These are phyloP conservation scores for Hydropotes inermis DNA, from an alignment of 2,113 vertebrate species.

Conservation along the genomic window DNA sequence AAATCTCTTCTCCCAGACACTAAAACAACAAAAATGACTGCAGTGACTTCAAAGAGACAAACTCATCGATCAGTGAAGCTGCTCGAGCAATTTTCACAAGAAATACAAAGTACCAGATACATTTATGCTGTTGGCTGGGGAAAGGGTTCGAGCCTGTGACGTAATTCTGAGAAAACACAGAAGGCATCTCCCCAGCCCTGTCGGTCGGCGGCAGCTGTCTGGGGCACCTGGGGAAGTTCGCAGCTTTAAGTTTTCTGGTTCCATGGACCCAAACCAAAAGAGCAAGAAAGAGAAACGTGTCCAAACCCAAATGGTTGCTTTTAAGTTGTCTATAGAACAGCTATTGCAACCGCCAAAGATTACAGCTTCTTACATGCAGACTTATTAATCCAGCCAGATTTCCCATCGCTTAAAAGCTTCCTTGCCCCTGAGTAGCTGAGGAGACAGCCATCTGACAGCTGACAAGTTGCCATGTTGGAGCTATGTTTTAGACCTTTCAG, in stretches of 20 bases:
- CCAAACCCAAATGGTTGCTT: constrained; percentile 78
- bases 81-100: constrained; percentile 65
- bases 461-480: constrained; percentile 58
- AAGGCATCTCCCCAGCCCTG: constrained; percentile 68
- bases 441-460: constrained; percentile 58
- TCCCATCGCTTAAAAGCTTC: constrained; percentile 71
- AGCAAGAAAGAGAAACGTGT: constrained; percentile 77
- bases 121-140: constrained; percentile 61
- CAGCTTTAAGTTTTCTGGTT: constrained; percentile 69
- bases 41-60: constrained; percentile 69
- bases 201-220: constrained; percentile 76
- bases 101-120: constrained; percentile 55
- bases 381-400: constrained; percentile 75
- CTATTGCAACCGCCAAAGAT: constrained; percentile 79
- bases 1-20: constrained; percentile 66
- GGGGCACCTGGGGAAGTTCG: constrained; percentile 77
- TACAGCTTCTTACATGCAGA: constrained; percentile 58
- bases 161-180: constrained; percentile 74
- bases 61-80: constrained; percentile 39
- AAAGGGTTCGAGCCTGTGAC: constrained; percentile 68
- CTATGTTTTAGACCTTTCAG: constrained; percentile 48
- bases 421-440: constrained; percentile 61
- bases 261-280: constrained; percentile 63
- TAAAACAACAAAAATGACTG: constrained; percentile 73
- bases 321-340: constrained; percentile 74